Conservation (phyloP, 2,888 invertebrate species). For the Argyra leucocephala region DNA sequence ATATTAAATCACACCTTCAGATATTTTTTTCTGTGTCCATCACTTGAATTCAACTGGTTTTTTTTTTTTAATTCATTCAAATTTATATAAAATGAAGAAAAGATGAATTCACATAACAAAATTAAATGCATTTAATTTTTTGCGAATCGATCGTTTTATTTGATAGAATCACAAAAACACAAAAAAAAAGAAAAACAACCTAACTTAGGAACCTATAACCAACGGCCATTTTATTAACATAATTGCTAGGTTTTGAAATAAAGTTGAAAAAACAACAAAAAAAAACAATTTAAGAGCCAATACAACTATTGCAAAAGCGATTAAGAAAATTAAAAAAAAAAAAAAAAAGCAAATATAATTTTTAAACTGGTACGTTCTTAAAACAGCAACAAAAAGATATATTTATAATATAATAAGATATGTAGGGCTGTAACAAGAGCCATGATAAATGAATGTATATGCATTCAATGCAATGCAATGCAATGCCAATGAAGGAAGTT, state of each 20-base stretch:
- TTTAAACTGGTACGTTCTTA: background rate
- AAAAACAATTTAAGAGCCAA: background rate
- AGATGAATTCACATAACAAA: background rate
- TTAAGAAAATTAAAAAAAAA: background rate
- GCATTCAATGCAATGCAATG: background rate
- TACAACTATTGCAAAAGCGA: background rate
- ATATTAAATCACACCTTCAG: no score
- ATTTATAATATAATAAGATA: background rate
- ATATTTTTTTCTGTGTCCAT: no score
- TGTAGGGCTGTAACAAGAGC: background rate
- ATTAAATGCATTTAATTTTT: background rate
- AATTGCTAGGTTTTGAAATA: background rate
- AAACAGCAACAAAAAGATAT: no score
- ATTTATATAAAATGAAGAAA: no score
- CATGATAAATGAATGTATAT: no score
- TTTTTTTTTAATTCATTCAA: no score
- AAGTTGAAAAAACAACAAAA: no score
- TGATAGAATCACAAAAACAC: background rate
- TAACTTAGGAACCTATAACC: background rate
- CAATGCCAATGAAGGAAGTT: background rate
- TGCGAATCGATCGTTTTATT: background rate
- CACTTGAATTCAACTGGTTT: no score
- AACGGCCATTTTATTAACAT: background rate
- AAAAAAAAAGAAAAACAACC: background rate
- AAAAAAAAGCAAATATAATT: background rate